Base-by-base conservation (phyloP, 2,888 invertebrate genomes). In the Macrosiphum euphorbiae region DNA sequence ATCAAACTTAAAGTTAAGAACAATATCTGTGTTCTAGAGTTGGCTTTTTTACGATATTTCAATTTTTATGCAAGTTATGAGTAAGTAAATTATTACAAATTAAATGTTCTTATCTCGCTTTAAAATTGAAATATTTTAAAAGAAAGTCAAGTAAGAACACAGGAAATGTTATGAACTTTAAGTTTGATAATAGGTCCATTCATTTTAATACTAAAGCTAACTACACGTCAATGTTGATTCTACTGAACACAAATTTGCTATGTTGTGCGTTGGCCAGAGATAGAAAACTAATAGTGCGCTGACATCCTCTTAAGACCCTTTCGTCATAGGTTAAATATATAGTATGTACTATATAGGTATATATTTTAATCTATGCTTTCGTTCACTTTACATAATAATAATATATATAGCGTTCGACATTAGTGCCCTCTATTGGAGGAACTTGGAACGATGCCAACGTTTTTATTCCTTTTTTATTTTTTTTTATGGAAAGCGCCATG, bases 381-480 rank as follows among this genome's bases (percentile, higher is more conserved):
- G 35, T 78, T 85, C 44, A 50, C n/a, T 52, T 55, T 52, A 88
- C 58, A 41, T 41, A 61, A 78, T 78, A 78, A 78, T 20, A 78
- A 58, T 44, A 85, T 85, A 41, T 58, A 61, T 44, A n/a, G 52
- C 50, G n/a, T 28, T 67, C 78, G 78, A 88, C 67, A 78, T 92
- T 3, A 55, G 78, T 92, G 92, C 92, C 84, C 92, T 92, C 92
- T 92, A 20, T 78, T 44, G 88, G 88, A 78, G 13, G 84, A 92
- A 92, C 55, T 92, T 92, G 84, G 35, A 89, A 92, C 89, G 16
- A 67, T 16, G 20, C 55, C 88, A 88, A 78, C 67, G 87, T 86
- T 35, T 87, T 67, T 88, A 16, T 87, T 92, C 50, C 50, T 50
- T 47, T 55, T 44, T 50, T 84, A 28, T 67, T 88, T 44, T n/a